Percentiles rank a stretch among this genome's conserved stretches.
Evolutionary conservation across 2,797 vertebrate species (phyloP).

Genomic region (Catostomus latipinnis): DNA sequence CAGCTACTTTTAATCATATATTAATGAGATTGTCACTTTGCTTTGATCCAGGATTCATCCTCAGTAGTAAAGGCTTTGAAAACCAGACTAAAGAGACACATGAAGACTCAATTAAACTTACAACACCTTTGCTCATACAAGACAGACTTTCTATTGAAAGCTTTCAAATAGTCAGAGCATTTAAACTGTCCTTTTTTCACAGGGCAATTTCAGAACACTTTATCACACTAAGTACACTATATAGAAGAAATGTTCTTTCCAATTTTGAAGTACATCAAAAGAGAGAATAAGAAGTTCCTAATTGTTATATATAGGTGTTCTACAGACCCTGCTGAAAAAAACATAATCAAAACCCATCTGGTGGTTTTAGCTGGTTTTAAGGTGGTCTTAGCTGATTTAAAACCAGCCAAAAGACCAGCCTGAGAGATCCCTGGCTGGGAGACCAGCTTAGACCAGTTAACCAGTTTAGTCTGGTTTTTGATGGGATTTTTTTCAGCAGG

Average conservation of each 20-base stretch:
- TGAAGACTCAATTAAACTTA: slow-evolving; percentile 84
- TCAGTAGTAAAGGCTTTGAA: slow-evolving; percentile 72
- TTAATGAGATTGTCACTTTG: slow-evolving; percentile 87
- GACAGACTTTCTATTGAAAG: slow-evolving; percentile 75
- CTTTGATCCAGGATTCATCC: slow-evolving; percentile 72
- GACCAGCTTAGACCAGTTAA: no score
- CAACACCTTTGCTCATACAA: slow-evolving; percentile 61
- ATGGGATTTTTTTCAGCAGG: no score
- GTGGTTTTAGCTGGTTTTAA: no score
- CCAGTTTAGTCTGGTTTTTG: no score
- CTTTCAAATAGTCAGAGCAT: slow-evolving; percentile 74
- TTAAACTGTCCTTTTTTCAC: slow-evolving; percentile 78
- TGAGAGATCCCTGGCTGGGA: no score
- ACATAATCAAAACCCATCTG: no score
- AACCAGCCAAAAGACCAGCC: no score
- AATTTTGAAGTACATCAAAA: slow-evolving; percentile 38
- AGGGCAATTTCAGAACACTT: slow-evolving; percentile 76
- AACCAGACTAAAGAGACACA: slow-evolving; percentile 75
- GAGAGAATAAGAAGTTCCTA: background rate
- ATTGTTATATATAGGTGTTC: no score
- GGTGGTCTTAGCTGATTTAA: no score
- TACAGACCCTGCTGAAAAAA: no score
- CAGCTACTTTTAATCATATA: slow-evolving; percentile 85
- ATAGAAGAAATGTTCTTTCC: slow-evolving; percentile 35
- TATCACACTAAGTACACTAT: slow-evolving; percentile 69